phyloP scores from a whole-genome alignment of 2,113 vertebrate species.

The Nyctibius bracteatus region DNA sequence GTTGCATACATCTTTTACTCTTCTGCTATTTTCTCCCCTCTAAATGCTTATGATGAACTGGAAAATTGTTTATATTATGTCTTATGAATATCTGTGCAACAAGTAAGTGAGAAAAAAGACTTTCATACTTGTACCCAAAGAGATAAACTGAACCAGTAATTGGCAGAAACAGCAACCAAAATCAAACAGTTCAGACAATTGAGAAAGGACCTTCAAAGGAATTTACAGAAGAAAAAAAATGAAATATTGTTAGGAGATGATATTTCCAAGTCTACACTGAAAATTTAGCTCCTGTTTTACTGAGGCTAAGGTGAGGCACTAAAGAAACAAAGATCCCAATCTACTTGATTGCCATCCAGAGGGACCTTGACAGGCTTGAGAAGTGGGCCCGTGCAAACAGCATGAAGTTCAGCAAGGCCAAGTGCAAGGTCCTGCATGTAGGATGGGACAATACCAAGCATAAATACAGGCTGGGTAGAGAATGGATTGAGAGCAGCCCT shows the following conservation, averaged over 20 bases:
- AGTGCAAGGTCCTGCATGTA: too few species aligned
- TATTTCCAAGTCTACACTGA: background rate
- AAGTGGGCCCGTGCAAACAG: too few species aligned
- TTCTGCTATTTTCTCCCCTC: background rate
- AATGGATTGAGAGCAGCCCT: too few species aligned
- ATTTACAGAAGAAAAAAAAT: background rate
- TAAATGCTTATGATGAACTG: background rate
- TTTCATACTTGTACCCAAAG: background rate
- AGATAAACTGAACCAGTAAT: background rate
- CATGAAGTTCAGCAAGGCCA: too few species aligned
- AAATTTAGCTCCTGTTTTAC: background rate
- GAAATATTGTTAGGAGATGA: background rate
- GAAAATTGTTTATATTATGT: background rate
- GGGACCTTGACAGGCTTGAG: too few species aligned
- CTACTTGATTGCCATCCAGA: too few species aligned
- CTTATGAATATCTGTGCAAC: background rate
- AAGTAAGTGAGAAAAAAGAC: background rate
- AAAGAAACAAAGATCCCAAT: background rate
- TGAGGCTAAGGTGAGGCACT: background rate
- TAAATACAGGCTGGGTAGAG: too few species aligned
- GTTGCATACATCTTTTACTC: background rate
- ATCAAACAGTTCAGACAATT: background rate
- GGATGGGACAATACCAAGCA: too few species aligned
- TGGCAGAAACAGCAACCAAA: background rate
- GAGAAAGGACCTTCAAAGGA: background rate